Evolutionary conservation across 2,797 vertebrate genomes (phyloP), one percentile per base, ranked within the genome.

Genomic region (Molothrus ater): DNA sequence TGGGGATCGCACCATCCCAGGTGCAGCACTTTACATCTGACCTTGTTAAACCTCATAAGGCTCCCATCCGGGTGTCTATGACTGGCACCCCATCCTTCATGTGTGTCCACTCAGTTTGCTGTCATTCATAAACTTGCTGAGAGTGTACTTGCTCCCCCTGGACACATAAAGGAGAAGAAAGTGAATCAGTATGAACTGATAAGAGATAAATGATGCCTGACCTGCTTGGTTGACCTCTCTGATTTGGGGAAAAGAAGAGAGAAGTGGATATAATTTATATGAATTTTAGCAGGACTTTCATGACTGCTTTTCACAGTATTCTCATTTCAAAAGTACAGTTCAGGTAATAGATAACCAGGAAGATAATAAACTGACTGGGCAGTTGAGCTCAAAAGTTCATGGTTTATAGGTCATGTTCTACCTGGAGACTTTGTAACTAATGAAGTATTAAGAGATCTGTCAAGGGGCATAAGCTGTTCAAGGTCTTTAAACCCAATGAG

Each of bases 1-100:
- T 16, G 20, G 14, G 11, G 12, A 32, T 22, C 48, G 12, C 45
- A 26, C 17, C 0, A 0, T 28, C 12, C 21, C 40, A 53, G 29
- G 9, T 20, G 13, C 51, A 65, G n/a, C 13, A 72, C 6, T 43
- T 60, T 66, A 28, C 4, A 12, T 11, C 34, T 36, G 34, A 6
- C 7, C 26, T 48, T 36, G 7, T 32, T 56, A 34, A 48, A 20
- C 18, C 26, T 32, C 78, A 28, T 32, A 19, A n/a, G 1, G 19
- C 29, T 79, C 22, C 11, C 26, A 53, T 26, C 29, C 50, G 20
- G 8, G n/a, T 45, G 28, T 28, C 31, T 69, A 34, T 56, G 56
- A 24, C 36, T 50, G 22, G 13, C 22, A n/a, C 5, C 9, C 26
- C 13, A 20, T 10, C 13, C 24, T 21, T 31, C 38, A 32, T 6